phyloP scores from a whole-genome alignment of 2,113 vertebrate genomes.

The Sapajus apella region DNA sequence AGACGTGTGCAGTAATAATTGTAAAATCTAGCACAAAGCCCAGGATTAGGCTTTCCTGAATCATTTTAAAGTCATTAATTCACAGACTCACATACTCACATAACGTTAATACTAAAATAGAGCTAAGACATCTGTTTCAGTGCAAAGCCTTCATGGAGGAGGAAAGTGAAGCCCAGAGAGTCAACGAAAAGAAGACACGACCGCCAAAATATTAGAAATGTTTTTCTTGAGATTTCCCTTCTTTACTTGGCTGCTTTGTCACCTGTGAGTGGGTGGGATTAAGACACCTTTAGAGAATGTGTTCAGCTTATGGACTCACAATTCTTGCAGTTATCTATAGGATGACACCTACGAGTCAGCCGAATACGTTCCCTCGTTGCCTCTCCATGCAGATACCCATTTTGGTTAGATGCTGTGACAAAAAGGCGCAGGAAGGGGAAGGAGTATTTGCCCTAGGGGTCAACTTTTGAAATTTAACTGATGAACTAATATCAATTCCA shows the following conservation, averaged over 20 bases:
- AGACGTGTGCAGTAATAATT: neutral
- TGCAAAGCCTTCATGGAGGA: neutral
- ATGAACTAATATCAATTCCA: neutral
- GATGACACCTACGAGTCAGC: neutral
- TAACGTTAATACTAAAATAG: neutral
- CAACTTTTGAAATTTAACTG: neutral
- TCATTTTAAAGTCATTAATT: neutral
- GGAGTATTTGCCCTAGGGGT: neutral
- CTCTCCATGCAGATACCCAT: neutral
- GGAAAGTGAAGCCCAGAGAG: neutral
- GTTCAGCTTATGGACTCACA: neutral
- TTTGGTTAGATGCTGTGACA: neutral
- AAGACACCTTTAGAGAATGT: neutral
- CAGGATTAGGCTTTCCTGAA: neutral
- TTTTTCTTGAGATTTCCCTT: neutral
- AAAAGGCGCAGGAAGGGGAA: neutral
- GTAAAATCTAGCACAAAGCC: neutral
- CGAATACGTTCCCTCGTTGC: neutral
- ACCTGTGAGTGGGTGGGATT: neutral
- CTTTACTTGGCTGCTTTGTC: neutral
- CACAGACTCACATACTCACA: conserved; percentile 2
- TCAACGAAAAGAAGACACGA: neutral
- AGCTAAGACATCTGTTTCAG: neutral
- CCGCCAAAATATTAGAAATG: neutral
- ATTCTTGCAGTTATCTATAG: neutral